Percentiles rank a stretch among this genome's conserved stretches.
Evolutionary conservation across 2,888 invertebrate species (phyloP).

Genomic region (Amiota minor): DNA sequence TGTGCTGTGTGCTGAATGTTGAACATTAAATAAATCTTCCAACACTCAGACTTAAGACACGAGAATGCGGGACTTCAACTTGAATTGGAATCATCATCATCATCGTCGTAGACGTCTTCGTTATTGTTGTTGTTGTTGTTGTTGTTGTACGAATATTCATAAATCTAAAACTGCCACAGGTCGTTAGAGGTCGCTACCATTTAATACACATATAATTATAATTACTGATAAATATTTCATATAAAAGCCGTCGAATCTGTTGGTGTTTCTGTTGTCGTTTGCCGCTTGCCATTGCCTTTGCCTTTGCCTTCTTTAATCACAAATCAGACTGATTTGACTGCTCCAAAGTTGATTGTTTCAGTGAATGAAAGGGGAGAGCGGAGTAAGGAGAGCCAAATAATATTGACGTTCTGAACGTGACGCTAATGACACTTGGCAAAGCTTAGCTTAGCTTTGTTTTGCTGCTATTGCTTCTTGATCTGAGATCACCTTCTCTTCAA

Average conservation of each 20-base stretch:
- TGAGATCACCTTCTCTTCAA: too few species aligned
- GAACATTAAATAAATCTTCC: slow-evolving; percentile 25
- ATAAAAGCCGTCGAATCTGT: slow-evolving; percentile 54
- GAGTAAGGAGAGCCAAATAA: too few species aligned
- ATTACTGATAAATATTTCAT: slow-evolving; percentile 70
- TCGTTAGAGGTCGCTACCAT: slow-evolving; percentile 67
- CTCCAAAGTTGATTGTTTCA: too few species aligned
- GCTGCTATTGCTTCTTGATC: too few species aligned
- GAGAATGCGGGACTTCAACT: too few species aligned
- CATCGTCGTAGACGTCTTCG: neutral
- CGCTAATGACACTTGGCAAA: slow-evolving; percentile 62
- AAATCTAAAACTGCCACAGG: slow-evolving; percentile 50
- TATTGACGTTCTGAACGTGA: slow-evolving; percentile 52
- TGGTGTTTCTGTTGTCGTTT: neutral
- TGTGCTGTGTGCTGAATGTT: neutral
- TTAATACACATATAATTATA: slow-evolving; percentile 69
- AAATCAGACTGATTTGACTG: too few species aligned
- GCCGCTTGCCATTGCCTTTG: too few species aligned
- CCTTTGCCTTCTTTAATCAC: too few species aligned
- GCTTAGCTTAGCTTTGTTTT: neutral
- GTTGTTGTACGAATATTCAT: slow-evolving; percentile 13
- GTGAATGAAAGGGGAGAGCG: too few species aligned
- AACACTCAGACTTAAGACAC: neutral
- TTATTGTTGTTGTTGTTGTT: neutral
- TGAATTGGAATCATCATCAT: too few species aligned